Base-by-base conservation (phyloP, 2,888 invertebrate genomes). In the Tachina grossa region DNA sequence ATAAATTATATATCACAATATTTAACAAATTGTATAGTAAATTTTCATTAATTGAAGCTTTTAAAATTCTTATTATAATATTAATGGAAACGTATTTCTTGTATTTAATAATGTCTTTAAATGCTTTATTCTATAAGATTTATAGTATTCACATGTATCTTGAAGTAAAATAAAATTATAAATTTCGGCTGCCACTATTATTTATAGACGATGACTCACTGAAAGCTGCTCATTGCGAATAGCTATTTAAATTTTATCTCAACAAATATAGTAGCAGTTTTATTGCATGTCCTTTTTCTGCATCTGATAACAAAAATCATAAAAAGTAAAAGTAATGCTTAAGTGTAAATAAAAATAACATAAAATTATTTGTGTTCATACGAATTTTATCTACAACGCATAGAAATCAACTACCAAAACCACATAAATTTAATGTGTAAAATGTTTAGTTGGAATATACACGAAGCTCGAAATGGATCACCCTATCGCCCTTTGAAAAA, bases 251-350 rank as follows among this genome's bases (percentile, higher is more conserved):
- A 2, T 59, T 55, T 69, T 68, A 61, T 75, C 75, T 71, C 6
- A 72, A 77, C 9, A 72, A n/a, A 77, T 14, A 41, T 16, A 59
- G 49, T 45, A 51, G 59, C 53, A 72, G n/a, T 80, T 76, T 68
- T 45, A 49, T 39, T 55, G 49, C 11, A 57, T 76, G 65, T 45
- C 65, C 84, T 47, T 14, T 31, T 63, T 31, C 11, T 39, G 16
- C 19, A 84, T 84, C 84, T 68, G 77, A 85, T 78, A 85, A 82
- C 68, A 63, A 45, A 78, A 61, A 66, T 77, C 77, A 81, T 61
- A 81, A 69, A 84, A 84, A 68, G 39, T 51, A 59, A 68, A 59
- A 53, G 41, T 65, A 68, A 59, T 47, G 19, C 55, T 47, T 43
- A 2, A 49, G 14, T 45, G 53, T 57, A 57, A 2, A 55, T 51